Base-by-base conservation (phyloP, 2,888 invertebrate species). In the Clostera curtula region DNA sequence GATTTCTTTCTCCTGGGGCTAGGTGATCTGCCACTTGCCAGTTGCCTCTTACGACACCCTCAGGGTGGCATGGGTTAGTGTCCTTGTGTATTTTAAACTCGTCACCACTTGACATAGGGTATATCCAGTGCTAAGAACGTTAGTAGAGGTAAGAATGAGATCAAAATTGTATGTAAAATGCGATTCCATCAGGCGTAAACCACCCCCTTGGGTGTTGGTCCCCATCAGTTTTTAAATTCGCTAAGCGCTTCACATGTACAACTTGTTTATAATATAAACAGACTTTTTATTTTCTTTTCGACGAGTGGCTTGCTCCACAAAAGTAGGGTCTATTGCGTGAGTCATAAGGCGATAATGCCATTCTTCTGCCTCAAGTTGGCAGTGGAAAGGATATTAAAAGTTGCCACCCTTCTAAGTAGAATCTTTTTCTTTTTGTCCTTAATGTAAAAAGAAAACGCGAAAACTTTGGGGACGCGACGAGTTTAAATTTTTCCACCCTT, bases 391-490 rank as follows among this genome's bases (percentile, higher is more conserved):
- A 71, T 72, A 79, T 77, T 76, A 75, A 75, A 77, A 79, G 73
- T 79, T 75, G 65, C 71, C 80, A 77, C 80, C 77, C 80, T 75
- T 79, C 75, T 77, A 73, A 80, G 79, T 76, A 76, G 69, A 52
- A 59, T 59, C 54, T 68, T 69, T 65, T 67, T 58, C 56, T 65
- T 67, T 79, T 69, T 69, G 64, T 72, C 66, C 68, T 69, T 77
- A 79, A 79, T 79, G 79, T 72, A 79, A 80, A 80, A 80, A 79
- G 77, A 76, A 80, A 79, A 76, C 74, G 68, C 71, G 49, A 59
- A 73, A 75, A 72, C 56, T 75, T 76, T 72, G 47, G 62, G 72
- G 64, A 54, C 63, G 60, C 56, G 59, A 56, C 59, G 73, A 73
- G 71, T 75, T 76, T 66, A 74, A 56, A 59, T 59, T 62, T 61